phyloP scores from a whole-genome alignment of 2,113 vertebrate species.

The Sinocyclocheilus anophthalmus region DNA sequence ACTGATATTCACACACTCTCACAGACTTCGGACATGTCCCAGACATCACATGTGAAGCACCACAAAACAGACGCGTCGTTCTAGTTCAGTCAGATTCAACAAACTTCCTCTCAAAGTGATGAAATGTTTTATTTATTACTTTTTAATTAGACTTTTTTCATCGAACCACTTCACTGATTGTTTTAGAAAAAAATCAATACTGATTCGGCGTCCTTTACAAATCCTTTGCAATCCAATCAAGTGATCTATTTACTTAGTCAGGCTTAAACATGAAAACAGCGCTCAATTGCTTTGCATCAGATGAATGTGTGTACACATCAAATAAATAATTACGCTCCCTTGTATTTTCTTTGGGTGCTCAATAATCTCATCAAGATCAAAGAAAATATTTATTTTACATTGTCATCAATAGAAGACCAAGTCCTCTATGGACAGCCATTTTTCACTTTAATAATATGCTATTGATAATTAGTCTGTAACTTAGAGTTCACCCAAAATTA shows the following conservation, averaged over 20 bases:
- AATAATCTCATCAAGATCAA: background rate
- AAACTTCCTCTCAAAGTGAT: background rate
- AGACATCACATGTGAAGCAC: slow-evolving; percentile 41
- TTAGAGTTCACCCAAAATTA: background rate
- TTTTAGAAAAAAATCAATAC: slow-evolving; percentile 39
- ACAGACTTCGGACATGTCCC: slow-evolving; percentile 31
- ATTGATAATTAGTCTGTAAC: background rate
- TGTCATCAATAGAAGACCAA: background rate
- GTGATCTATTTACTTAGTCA: slow-evolving; percentile 34
- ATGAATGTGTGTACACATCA: background rate
- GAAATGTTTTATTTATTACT: slow-evolving; percentile 21
- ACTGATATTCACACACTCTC: slow-evolving; percentile 52
- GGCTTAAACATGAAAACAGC: slow-evolving; percentile 14
- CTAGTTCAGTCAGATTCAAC: background rate
- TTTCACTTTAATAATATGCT: background rate
- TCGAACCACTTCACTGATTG: background rate
- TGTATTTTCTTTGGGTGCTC: background rate
- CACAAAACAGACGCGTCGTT: slow-evolving; percentile 10
- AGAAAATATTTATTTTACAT: slow-evolving; percentile 8
- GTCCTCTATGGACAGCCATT: background rate
- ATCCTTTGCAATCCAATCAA: slow-evolving; percentile 37
- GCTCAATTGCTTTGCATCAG: background rate
- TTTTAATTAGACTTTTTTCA: slow-evolving; percentile 3
- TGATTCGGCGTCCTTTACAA: slow-evolving; percentile 1
- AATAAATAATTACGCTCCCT: background rate